Evolutionary conservation across 2,113 vertebrate species (phyloP).

Genomic region (Saguinus imperator): DNA sequence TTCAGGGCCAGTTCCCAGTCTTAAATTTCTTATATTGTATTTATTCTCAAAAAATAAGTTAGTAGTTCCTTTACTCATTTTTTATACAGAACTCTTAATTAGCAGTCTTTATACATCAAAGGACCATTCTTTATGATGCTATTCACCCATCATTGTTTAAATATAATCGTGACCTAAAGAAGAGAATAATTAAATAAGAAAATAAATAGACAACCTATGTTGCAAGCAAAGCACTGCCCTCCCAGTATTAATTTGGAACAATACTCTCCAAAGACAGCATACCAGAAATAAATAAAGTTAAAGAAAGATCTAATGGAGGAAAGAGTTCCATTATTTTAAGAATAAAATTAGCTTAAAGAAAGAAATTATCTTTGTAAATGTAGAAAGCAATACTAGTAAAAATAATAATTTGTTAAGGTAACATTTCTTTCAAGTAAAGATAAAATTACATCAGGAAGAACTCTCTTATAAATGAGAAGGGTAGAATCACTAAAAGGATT

Average conservation of each 20-base stretch:
- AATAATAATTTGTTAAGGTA: neutral
- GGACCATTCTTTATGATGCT: neutral
- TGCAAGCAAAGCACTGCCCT: neutral
- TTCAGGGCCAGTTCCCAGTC: rapidly evolving
- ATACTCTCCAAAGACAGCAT: neutral
- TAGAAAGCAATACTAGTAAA: neutral
- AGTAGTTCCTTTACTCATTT: neutral
- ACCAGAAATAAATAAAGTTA: neutral
- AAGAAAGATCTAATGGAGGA: neutral
- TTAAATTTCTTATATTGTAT: neutral
- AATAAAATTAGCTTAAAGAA: neutral
- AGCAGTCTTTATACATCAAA: rapidly evolving
- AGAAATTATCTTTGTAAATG: slow-evolving; percentile 1
- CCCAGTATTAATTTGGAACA: neutral
- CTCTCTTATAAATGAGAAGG: neutral
- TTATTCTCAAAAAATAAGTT: neutral
- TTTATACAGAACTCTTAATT: neutral
- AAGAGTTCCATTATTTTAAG: neutral
- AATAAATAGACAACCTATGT: neutral
- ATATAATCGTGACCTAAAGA: neutral
- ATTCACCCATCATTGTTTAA: neutral
- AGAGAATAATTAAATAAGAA: neutral
- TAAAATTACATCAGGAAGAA: neutral
- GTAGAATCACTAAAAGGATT: slow-evolving; percentile 49
- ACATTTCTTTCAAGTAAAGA: neutral